Conservation (phyloP, 1,140 invertebrate genomes). For the Adoxophyes honmai region DNA sequence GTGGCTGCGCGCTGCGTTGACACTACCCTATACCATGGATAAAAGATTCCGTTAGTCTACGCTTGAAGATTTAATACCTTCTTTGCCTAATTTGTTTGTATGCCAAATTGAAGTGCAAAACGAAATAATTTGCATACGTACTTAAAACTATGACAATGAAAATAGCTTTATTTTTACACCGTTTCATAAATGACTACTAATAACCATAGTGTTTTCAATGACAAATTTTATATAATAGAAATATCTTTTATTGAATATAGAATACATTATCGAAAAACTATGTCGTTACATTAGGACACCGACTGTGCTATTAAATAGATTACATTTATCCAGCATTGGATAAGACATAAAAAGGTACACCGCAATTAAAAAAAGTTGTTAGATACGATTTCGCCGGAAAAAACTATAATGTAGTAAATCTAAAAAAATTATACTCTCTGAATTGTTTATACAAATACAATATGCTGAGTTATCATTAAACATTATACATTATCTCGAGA, state of each 20-base stretch:
- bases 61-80: conserved; percentile 54
- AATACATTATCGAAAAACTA: conserved; percentile 75
- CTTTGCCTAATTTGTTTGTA: conserved; percentile 64
- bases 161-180: conserved; percentile 64
- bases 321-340: conserved; percentile 60
- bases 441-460: conserved; percentile 72
- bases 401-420: conserved; percentile 61
- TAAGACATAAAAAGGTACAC: conserved; percentile 46
- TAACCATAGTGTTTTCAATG: conserved; percentile 67
- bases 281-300: conserved; percentile 70
- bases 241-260: conserved; percentile 75
- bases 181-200: conserved; percentile 71
- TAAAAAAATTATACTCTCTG: conserved; percentile 62
- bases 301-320: conserved; percentile 67
- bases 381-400: conserved; percentile 57
- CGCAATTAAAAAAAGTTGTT: conserved; percentile 46
- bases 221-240: conserved; percentile 74
- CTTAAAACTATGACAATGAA: conserved; percentile 75
- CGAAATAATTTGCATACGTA: conserved; percentile 59
- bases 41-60: conserved; percentile 61
- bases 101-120: conserved; percentile 69
- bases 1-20: conserved; percentile 36
- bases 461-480: conserved; percentile 71
- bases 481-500: conserved; percentile 74
- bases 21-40: conserved; percentile 65